Conservation (phyloP, 2,113 vertebrate species). For the cat (Felis catus) region F.catus_Fca126_mat1.0 CM031427.1:41103001-41103500, state of each 20-base stretch:
- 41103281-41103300: background rate
- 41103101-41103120: background rate
- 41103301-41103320: background rate
- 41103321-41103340: rapidly evolving
- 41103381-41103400: background rate
- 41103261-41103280: rapidly evolving
- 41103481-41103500: background rate
- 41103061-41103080: too few relatives aligned
- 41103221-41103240: background rate
- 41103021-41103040: background rate
- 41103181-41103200: background rate
- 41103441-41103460: background rate
- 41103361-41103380: background rate
- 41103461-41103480: background rate
- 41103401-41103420: rapidly evolving
- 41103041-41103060: rapidly evolving
- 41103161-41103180: background rate
- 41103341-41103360: background rate
- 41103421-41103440: background rate
- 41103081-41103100: background rate
- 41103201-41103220: background rate
- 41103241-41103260: background rate
- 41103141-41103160: background rate
- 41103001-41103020: background rate
- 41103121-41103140: background rate